Conservation (phyloP, 2,888 invertebrate species). For the Ceratothoa steindachneri region DNA sequence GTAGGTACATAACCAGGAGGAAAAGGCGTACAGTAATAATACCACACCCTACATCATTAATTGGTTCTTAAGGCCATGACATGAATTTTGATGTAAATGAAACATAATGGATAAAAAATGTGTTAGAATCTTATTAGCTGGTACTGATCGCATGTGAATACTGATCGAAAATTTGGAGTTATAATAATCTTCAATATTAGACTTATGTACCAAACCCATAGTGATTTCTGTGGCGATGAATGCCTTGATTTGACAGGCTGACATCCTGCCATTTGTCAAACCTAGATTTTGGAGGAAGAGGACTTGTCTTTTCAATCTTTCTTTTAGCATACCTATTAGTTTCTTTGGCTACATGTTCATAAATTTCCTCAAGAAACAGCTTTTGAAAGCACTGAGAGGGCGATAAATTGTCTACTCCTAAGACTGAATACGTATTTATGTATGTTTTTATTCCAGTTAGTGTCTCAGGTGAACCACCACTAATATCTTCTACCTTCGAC, state of each 20-base stretch:
- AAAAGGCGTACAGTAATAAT: too few relatives aligned
- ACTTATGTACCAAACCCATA: background rate
- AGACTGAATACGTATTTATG: background rate
- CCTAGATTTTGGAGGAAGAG: background rate
- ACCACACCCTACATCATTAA: too few relatives aligned
- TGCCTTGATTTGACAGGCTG: background rate
- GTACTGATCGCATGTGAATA: too few relatives aligned
- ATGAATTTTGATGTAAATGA: too few relatives aligned
- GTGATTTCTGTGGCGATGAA: background rate
- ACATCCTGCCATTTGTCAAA: background rate
- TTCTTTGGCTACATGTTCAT: background rate
- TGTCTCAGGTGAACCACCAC: background rate
- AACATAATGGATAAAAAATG: too few relatives aligned
- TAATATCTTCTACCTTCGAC: background rate
- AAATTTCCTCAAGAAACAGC: background rate
- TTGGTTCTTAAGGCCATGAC: too few relatives aligned
- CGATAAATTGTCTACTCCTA: background rate
- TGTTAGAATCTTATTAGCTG: too few relatives aligned
- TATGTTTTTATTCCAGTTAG: background rate
- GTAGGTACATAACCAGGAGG: too few relatives aligned
- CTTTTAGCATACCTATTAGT: background rate
- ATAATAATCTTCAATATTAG: too few relatives aligned
- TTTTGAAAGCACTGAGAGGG: background rate
- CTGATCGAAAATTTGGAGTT: too few relatives aligned
- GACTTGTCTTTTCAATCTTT: background rate